A percentile compares a stretch with the other conserved stretches of the same genome.
Evolutionary conservation across 2,888 invertebrate genomes (phyloP).

Genomic region (Hypomecis atomaria): DNA sequence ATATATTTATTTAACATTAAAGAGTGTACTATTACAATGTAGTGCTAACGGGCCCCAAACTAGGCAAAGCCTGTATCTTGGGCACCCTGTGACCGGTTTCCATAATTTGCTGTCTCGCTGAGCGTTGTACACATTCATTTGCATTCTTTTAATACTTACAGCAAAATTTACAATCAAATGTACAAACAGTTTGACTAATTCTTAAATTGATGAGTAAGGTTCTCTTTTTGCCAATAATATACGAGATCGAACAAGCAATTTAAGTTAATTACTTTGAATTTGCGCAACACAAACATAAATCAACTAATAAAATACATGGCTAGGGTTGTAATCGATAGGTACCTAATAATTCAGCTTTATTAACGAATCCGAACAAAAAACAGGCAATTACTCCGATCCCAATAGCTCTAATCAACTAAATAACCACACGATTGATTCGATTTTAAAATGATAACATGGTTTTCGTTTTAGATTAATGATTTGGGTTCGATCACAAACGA

Average conservation of each 20-base stretch:
- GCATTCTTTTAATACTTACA: no score
- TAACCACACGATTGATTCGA: conserved; percentile 10
- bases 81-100: no score
- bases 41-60: no score
- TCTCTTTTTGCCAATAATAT: not conserved
- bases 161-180: no score
- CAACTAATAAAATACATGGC: not conserved
- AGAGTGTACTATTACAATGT: no score
- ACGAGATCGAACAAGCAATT: not conserved
- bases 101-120: no score
- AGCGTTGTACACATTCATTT: no score
- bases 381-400: conserved; percentile 14
- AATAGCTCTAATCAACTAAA: conserved; percentile 11
- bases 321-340: conserved; percentile 9
- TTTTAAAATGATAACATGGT: not conserved
- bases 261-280: not conserved
- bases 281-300: not conserved
- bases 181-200: no score
- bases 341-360: conserved; percentile 23
- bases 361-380: conserved; percentile 19
- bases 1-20: no score
- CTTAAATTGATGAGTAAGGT: no score
- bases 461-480: not conserved
- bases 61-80: no score
- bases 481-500: not conserved